These are phyloP conservation scores for Lichenostomus cassidix DNA, from an alignment of 2,113 vertebrate species.

Conservation along the genomic window DNA sequence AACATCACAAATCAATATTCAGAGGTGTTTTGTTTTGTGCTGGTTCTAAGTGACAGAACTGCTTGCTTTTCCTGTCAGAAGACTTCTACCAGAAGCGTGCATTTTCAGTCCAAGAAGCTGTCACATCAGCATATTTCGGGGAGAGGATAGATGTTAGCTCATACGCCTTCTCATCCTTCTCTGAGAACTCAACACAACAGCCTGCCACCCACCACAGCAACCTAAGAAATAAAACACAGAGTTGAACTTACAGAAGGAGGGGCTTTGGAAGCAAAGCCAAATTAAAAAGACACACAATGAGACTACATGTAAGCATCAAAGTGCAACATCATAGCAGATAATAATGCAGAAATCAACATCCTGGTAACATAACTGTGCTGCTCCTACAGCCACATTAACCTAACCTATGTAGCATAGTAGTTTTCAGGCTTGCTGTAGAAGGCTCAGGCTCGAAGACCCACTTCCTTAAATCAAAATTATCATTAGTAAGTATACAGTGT, in stretches of 20 bases:
- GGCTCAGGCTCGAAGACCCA: background rate
- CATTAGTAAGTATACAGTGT: background rate
- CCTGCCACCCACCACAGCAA: background rate
- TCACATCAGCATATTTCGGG: conserved; percentile 5
- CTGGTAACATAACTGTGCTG: background rate
- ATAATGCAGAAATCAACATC: background rate
- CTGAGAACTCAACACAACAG: background rate
- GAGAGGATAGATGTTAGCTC: background rate
- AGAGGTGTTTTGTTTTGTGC: background rate
- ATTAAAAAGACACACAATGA: background rate
- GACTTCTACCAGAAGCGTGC: background rate
- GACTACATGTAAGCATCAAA: background rate
- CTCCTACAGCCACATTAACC: background rate
- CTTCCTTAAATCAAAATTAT: background rate
- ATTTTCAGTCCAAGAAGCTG: conserved; percentile 9
- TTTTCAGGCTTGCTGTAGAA: background rate
- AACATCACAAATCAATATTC: background rate
- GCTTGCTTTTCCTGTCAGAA: conserved; percentile 3
- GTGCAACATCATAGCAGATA: background rate
- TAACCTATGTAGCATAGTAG: accelerated
- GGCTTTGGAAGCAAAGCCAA: background rate
- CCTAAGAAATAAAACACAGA: background rate
- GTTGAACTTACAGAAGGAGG: background rate
- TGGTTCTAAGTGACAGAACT: background rate
- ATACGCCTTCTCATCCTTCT: background rate